Conservation (phyloP, 2,888 invertebrate species). For the Fragum whitleyi region DNA sequence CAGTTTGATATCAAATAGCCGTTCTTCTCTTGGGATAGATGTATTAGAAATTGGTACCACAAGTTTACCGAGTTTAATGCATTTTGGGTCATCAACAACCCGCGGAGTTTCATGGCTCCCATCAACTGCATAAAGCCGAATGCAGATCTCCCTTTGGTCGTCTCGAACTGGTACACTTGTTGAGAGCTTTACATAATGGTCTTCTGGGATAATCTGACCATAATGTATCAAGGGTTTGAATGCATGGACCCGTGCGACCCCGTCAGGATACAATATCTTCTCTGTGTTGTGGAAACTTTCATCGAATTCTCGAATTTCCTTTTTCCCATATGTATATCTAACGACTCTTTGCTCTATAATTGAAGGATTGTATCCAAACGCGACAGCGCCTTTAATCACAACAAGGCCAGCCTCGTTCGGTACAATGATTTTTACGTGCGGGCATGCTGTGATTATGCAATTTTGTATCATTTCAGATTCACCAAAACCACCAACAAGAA, state of each 20-base stretch:
- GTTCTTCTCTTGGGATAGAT: neutral
- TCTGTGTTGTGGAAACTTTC: neutral
- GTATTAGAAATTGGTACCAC: neutral
- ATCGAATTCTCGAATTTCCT: neutral
- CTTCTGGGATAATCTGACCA: neutral
- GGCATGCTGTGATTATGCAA: neutral
- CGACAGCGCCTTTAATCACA: neutral
- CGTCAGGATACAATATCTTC: constrained; percentile 4
- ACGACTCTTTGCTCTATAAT: constrained; percentile 1
- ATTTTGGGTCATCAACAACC: constrained; percentile 9
- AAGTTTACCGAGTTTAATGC: neutral
- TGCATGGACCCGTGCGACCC: neutral
- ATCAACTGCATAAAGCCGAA: constrained; percentile 1
- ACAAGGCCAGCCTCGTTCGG: constrained; percentile 1
- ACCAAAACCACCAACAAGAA: constrained; percentile 4
- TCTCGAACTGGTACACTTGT: neutral
- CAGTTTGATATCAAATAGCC: neutral
- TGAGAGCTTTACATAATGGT: neutral
- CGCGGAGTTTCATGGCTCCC: neutral
- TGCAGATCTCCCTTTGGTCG: neutral
- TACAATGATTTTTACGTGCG: neutral
- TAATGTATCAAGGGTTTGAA: neutral
- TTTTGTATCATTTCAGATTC: constrained; percentile 9
- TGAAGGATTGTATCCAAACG: neutral
- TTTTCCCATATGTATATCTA: constrained; percentile 14